Evolutionary conservation across 2,888 invertebrate species (phyloP).

Genomic region (Chirona hameri): DNA sequence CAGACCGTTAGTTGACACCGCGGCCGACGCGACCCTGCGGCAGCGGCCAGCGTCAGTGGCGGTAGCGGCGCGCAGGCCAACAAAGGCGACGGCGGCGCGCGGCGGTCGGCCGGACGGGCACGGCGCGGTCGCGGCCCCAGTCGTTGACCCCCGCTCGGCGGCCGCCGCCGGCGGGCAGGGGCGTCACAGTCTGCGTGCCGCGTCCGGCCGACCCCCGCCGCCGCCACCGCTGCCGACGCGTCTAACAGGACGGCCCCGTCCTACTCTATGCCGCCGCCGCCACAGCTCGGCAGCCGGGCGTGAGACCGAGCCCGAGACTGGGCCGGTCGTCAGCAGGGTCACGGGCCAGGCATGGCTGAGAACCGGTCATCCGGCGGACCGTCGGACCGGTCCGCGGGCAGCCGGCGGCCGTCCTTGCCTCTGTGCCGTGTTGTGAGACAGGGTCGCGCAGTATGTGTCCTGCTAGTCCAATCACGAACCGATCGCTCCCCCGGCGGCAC

Average conservation of each 20-base stretch:
- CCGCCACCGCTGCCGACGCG: background rate
- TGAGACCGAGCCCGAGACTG: no score
- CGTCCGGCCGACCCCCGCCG: background rate
- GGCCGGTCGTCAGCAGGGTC: no score
- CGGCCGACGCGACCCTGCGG: no score
- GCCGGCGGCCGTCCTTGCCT: background rate
- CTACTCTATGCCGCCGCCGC: no score
- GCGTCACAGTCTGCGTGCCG: background rate
- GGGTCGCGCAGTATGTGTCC: no score
- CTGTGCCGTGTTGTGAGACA: no score
- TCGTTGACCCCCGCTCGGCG: background rate
- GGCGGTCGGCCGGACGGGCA: background rate
- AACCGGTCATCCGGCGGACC: background rate
- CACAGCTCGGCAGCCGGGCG: no score
- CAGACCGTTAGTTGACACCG: no score
- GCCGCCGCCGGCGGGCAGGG: background rate
- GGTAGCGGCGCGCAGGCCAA: background rate
- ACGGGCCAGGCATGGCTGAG: background rate
- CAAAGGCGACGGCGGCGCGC: background rate
- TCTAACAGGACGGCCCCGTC: no score
- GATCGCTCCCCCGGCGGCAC: no score
- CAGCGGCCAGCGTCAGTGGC: no score
- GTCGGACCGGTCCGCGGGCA: background rate
- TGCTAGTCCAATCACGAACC: no score
- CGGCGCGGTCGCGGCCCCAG: background rate